These are phyloP conservation scores for Pyrocoelia pectoralis DNA, from an alignment of 2,888 invertebrate genomes.

Conservation along the genomic window DNA sequence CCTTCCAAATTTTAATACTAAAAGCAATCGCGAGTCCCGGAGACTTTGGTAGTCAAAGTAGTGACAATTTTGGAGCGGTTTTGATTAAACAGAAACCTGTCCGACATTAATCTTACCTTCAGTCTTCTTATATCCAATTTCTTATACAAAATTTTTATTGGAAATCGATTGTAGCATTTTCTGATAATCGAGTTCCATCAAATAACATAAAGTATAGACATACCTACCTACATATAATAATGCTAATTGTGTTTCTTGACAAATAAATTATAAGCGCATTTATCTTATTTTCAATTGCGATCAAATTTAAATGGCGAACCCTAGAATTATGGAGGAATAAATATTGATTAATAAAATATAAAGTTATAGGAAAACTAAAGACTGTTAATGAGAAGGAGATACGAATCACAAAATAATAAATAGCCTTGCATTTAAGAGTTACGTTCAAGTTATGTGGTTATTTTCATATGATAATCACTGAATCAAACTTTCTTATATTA, in stretches of 20 bases:
- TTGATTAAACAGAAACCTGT: no score
- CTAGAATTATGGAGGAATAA: neutral
- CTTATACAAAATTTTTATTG: no score
- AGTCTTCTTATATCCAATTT: no score
- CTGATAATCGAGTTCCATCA: no score
- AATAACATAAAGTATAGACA: no score
- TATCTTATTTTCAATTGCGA: neutral
- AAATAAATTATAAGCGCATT: no score
- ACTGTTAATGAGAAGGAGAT: constrained; percentile 1
- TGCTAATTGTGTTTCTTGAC: neutral
- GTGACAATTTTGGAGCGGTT: no score
- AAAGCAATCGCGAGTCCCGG: no score
- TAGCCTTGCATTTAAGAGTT: neutral
- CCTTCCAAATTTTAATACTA: no score
- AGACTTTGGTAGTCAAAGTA: no score
- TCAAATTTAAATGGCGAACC: neutral
- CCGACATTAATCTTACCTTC: no score
- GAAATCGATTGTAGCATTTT: no score
- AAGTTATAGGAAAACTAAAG: neutral
- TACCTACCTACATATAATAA: neutral
- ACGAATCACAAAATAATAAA: neutral
- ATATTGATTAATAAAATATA: neutral
- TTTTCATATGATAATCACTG: neutral
- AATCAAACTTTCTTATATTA: neutral
- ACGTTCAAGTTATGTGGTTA: neutral